Evolutionary conservation across 2,888 invertebrate genomes (phyloP).

Genomic region (Calameuta filiformis): DNA sequence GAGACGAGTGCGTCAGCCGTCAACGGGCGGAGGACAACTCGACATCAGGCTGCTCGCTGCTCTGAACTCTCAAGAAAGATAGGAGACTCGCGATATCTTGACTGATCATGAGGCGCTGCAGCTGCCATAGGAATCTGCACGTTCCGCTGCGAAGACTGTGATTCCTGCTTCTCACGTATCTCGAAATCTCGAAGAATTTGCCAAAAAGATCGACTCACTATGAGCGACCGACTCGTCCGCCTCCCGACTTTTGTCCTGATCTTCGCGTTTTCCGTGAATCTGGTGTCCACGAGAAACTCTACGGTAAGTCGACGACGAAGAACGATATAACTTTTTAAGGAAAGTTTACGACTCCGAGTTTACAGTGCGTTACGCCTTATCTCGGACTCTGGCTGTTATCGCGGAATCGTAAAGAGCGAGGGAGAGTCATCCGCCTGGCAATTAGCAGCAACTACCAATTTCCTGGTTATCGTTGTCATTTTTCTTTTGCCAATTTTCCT

Average conservation of each 20-base stretch:
- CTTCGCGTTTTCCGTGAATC: background rate
- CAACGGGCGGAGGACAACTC: background rate
- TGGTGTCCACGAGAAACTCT: background rate
- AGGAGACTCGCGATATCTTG: background rate
- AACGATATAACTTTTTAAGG: background rate
- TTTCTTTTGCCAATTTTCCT: background rate
- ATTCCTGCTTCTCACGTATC: background rate
- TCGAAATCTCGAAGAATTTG: background rate
- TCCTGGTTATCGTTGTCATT: background rate
- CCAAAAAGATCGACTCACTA: background rate
- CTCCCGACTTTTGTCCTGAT: background rate
- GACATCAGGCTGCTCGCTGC: background rate
- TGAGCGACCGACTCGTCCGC: background rate
- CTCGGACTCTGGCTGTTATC: background rate
- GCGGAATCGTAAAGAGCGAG: background rate
- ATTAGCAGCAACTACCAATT: background rate
- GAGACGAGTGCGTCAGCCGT: slow-evolving; percentile 4
- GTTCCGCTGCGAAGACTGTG: background rate
- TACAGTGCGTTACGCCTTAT: background rate
- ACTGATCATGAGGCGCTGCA: background rate
- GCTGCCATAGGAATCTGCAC: background rate
- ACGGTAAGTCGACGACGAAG: background rate
- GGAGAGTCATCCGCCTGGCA: background rate
- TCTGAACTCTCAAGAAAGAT: background rate
- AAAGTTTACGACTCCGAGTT: background rate